phyloP scores from a whole-genome alignment of 92 coral and sea anemone species.

The Porites rus region DNA sequence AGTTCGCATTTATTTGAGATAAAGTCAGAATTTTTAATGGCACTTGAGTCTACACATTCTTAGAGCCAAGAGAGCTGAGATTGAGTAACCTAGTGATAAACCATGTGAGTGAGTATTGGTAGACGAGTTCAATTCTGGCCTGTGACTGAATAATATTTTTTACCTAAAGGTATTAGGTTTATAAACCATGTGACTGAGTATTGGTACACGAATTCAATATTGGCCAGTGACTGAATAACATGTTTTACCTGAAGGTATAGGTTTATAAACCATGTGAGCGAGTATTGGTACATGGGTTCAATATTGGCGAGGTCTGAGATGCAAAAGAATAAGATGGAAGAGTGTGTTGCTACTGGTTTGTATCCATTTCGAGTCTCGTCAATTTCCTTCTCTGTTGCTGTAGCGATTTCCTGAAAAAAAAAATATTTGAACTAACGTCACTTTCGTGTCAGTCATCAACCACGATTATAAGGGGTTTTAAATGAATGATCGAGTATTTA shows the following conservation, averaged over 20 bases:
- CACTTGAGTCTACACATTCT: no score
- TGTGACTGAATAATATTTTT: no score
- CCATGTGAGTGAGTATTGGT: no score
- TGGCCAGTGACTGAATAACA: background rate
- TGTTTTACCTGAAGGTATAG: constrained; percentile 48
- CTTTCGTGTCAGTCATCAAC: background rate
- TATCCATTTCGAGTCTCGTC: constrained; percentile 99
- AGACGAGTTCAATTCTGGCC: background rate
- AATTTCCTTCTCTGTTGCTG: constrained; percentile 97
- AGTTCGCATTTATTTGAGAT: no score
- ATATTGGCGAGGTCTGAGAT: constrained; percentile 98
- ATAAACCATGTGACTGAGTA: constrained; percentile 98
- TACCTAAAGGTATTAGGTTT: constrained; percentile 92
- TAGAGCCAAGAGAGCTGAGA: no score
- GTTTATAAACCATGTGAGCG: constrained; percentile 97
- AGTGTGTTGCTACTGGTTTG: constrained; percentile 97
- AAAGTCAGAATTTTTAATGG: no score
- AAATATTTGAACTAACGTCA: background rate
- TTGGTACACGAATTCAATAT: background rate
- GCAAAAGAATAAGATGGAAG: constrained; percentile 97
- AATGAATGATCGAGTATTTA: no score
- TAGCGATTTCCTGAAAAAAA: constrained; percentile 89
- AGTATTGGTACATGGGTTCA: constrained; percentile 99
- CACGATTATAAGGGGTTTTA: background rate
- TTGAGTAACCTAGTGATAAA: no score